Conservation (phyloP, 2,888 invertebrate genomes). For the Spodoptera littoralis region DNA sequence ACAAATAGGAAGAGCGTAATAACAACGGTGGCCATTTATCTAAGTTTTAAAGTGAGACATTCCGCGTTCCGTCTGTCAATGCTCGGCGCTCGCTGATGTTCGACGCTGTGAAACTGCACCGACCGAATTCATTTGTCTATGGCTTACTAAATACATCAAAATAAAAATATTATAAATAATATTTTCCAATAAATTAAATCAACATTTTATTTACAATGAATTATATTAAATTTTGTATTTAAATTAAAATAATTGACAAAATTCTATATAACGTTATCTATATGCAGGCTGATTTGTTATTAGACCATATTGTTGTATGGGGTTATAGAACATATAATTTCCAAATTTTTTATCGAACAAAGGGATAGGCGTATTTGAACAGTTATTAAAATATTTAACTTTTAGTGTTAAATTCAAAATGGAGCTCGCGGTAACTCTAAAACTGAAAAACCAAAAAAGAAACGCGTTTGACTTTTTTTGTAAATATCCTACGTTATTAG, state of each 20-base stretch:
- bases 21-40: conserved; percentile 88
- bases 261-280: neutral
- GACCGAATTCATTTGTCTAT: conserved; percentile 57
- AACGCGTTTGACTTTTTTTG: no score
- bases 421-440: no score
- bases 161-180: neutral
- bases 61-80: conserved; percentile 70
- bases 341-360: no score
- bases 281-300: no score
- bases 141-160: conserved; percentile 20
- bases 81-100: conserved; percentile 63
- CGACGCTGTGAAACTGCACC: conserved; percentile 59
- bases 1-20: conserved; percentile 83
- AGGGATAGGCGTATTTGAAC: no score
- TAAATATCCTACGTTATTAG: no score
- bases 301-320: no score
- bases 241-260: conserved; percentile 1
- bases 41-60: conserved; percentile 83
- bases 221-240: neutral
- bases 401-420: no score
- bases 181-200: no score
- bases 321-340: no score
- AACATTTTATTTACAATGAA: neutral
- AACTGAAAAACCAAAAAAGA: no score
- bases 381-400: no score